These are phyloP conservation scores for Acleris literana DNA, from an alignment of 2,888 invertebrate species.

Conservation along the genomic window DNA sequence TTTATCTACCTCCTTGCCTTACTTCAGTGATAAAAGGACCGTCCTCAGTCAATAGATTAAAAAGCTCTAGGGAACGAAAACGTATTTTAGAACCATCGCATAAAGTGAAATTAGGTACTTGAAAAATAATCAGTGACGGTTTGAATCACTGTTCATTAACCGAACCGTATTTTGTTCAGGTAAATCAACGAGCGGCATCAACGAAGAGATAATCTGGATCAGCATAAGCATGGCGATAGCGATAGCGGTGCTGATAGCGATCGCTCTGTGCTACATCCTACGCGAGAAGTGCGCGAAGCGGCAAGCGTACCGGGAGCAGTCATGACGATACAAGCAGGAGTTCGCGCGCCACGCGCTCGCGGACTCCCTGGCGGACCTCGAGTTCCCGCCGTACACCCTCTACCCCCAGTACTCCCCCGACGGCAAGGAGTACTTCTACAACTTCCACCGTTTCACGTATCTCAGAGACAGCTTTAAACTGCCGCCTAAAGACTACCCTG, in stretches of 20 bases:
- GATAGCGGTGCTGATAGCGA: constrained; percentile 90
- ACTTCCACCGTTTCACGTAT: constrained; percentile 77
- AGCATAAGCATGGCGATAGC: constrained; percentile 94
- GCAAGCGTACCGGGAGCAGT: constrained; percentile 88
- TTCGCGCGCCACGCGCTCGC: constrained; percentile 75
- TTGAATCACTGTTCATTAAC: not conserved
- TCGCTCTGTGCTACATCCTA: constrained; percentile 92
- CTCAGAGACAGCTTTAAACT: constrained; percentile 70
- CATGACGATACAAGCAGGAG: constrained; percentile 85
- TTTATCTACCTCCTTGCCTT: not conserved
- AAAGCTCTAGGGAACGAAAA: constrained; percentile 12
- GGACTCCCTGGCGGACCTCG: constrained; percentile 68
- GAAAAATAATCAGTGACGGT: not conserved
- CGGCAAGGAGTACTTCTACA: constrained; percentile 77
- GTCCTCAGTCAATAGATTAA: constrained; percentile 16
- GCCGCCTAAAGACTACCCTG: constrained; percentile 73
- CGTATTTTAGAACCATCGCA: constrained; percentile 11
- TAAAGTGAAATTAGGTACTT: constrained; percentile 8
- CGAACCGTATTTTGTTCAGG: constrained; percentile 75
- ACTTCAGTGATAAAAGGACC: not conserved
- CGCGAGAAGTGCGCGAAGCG: constrained; percentile 91
- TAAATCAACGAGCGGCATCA: constrained; percentile 91
- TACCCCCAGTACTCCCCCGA: constrained; percentile 78
- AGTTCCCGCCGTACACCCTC: constrained; percentile 70
- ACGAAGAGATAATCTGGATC: constrained; percentile 95